Conservation (phyloP, 2,888 invertebrate genomes). For the Bibio marci region DNA sequence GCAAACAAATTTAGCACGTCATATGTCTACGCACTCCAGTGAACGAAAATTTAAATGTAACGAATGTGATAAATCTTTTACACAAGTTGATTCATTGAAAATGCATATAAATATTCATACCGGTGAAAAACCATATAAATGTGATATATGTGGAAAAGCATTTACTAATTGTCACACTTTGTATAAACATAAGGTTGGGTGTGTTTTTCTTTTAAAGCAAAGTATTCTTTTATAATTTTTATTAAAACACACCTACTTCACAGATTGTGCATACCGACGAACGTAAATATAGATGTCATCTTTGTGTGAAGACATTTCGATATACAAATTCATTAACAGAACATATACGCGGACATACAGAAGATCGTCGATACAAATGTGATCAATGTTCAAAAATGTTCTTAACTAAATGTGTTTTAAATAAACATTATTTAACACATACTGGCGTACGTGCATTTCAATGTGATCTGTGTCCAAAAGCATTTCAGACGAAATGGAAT, state of each 20-base stretch:
- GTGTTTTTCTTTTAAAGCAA: no score
- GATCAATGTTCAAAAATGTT: conserved; percentile 16
- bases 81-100: conserved; percentile 8
- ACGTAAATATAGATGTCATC: conserved; percentile 16
- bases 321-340: conserved; percentile 16
- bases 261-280: conserved; percentile 16
- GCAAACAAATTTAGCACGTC: no score
- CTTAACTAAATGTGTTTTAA: conserved; percentile 16
- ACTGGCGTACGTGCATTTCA: no score
- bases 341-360: conserved; percentile 14
- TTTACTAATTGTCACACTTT: no score
- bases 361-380: conserved; percentile 10
- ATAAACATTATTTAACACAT: conserved; percentile 11
- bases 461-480: no score
- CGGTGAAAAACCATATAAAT: conserved; percentile 7
- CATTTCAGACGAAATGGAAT: no score
- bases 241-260: background rate
- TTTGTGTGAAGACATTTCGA: conserved; percentile 16
- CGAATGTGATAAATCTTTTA: conserved; percentile 6
- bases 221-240: no score
- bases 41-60: conserved; percentile 6
- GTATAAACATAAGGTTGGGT: no score
- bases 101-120: conserved; percentile 9
- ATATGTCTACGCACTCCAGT: no score
- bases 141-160: conserved; percentile 4